Conservation (phyloP, 2,888 invertebrate species). For the Cenopis cana region DNA sequence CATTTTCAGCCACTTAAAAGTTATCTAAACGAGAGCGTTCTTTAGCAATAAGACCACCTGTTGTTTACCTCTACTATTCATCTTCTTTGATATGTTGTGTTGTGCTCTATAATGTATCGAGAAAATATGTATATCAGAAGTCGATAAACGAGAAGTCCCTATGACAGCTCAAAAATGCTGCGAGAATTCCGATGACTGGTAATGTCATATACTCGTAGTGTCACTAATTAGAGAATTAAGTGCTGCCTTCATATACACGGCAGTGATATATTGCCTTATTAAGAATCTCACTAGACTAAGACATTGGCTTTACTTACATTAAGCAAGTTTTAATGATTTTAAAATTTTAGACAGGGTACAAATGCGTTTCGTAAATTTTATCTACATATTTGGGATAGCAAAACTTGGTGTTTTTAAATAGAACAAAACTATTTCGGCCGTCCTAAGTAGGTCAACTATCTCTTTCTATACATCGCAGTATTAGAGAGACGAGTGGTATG, state of each 20-base stretch:
- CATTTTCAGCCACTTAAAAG: too few species aligned
- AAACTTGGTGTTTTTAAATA: neutral
- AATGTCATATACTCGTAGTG: neutral
- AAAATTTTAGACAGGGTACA: slow-evolving; percentile 11
- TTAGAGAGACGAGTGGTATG: neutral
- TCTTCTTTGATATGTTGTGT: too few species aligned
- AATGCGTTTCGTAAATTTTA: slow-evolving; percentile 8
- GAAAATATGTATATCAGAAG: too few species aligned
- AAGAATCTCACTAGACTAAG: slow-evolving; percentile 37
- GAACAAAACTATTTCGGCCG: neutral
- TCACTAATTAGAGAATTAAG: slow-evolving; percentile 1
- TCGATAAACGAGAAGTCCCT: too few species aligned
- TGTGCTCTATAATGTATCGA: too few species aligned
- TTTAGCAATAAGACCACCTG: too few species aligned
- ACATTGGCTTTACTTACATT: slow-evolving; percentile 40
- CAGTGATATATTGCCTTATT: slow-evolving; percentile 21
- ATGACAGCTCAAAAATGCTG: too few species aligned
- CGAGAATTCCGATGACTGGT: too few species aligned
- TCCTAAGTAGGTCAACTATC: neutral
- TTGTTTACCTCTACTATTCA: too few species aligned
- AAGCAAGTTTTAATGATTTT: slow-evolving; percentile 31
- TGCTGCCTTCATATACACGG: slow-evolving; percentile 16
- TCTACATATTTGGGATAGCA: slow-evolving; percentile 9
- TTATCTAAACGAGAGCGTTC: too few species aligned
- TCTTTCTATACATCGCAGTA: neutral